Conservation (phyloP, 30 jellyfish, hydroid and myxozoan species). For the Turritopsis rubra region DNA sequence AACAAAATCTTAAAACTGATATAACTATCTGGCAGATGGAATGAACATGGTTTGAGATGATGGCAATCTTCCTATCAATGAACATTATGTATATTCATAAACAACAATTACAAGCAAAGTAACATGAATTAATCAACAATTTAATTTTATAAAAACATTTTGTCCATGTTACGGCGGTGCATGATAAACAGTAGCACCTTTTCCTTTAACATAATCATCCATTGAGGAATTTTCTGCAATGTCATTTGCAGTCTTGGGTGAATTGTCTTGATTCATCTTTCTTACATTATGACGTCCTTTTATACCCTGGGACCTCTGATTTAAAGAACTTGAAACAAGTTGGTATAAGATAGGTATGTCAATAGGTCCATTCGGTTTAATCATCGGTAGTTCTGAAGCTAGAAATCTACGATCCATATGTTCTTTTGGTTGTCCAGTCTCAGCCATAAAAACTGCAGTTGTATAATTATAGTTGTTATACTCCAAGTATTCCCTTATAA, state of each 20-base stretch:
- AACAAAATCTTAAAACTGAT: too few species aligned
- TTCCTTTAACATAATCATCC: background rate
- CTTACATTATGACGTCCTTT: background rate
- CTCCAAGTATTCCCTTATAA: conserved; percentile 78
- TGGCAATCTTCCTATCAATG: too few species aligned
- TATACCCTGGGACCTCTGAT: background rate
- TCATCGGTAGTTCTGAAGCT: conserved; percentile 53
- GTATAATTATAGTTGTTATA: conserved; percentile 79
- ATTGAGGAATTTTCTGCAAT: background rate
- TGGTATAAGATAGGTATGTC: conserved; percentile 63
- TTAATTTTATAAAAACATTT: too few species aligned
- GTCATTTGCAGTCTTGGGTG: conserved; percentile 16
- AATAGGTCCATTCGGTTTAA: conserved; percentile 29
- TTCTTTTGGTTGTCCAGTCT: conserved; percentile 82
- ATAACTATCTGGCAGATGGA: too few species aligned
- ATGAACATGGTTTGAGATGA: too few species aligned
- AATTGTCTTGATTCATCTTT: background rate
- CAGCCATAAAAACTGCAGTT: conserved; percentile 68
- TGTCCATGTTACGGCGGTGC: background rate
- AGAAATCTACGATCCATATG: conserved; percentile 62
- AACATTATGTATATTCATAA: too few species aligned
- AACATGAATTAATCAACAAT: background rate
- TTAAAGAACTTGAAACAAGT: conserved; percentile 51
- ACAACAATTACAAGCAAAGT: background rate
- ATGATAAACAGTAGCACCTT: background rate